phyloP scores from a whole-genome alignment of 2,888 invertebrate species.

The Siphlonurus alternatus region DNA sequence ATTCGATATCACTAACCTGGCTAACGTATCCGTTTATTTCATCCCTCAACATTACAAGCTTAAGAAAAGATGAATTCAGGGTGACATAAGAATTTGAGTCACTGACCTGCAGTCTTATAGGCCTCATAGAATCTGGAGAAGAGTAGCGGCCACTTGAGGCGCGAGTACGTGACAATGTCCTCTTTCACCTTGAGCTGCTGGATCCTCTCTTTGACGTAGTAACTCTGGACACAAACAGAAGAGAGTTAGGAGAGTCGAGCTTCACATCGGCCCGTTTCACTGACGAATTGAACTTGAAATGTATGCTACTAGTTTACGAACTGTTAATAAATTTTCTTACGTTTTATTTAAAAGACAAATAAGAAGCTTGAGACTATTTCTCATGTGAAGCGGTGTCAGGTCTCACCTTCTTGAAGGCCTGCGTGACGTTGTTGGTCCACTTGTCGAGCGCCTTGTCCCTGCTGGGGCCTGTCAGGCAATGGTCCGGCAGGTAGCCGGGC shows the following conservation, averaged over 20 bases:
- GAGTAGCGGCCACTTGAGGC: constrained; percentile 83
- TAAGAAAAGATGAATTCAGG: neutral
- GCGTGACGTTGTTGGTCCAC: constrained; percentile 56
- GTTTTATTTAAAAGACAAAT: neutral
- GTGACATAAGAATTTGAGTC: constrained; percentile 8
- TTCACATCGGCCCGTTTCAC: no score
- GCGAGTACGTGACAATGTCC: constrained; percentile 81
- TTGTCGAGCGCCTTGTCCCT: constrained; percentile 43
- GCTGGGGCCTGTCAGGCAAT: constrained; percentile 36
- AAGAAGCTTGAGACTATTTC: no score
- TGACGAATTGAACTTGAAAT: no score
- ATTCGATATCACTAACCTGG: neutral
- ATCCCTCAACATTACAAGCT: neutral
- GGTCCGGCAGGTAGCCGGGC: constrained; percentile 66
- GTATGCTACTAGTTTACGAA: neutral
- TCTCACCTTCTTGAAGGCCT: constrained; percentile 48
- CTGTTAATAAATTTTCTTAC: neutral
- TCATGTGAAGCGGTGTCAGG: no score
- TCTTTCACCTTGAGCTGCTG: constrained; percentile 60
- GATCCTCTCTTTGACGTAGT: constrained; percentile 48
- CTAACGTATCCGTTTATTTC: neutral
- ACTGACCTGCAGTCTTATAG: constrained; percentile 53
- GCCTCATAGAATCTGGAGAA: constrained; percentile 92
- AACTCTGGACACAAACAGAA: constrained; percentile 28
- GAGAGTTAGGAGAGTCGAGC: no score